Evolutionary conservation across 1,140 invertebrate species (phyloP).

Genomic region (Linepithema humile): DNA sequence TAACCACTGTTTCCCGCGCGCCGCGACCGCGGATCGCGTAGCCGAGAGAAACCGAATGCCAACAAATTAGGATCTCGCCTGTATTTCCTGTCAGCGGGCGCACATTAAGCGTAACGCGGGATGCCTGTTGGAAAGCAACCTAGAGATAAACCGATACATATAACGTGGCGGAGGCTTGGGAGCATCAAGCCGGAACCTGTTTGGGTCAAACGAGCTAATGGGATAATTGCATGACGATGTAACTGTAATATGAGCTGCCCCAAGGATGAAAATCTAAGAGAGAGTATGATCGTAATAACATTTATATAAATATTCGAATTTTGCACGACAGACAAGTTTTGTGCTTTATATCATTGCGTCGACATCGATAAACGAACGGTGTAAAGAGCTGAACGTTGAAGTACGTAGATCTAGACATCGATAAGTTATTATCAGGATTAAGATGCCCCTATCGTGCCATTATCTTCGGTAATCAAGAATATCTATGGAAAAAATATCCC

Average conservation of each 20-base stretch:
- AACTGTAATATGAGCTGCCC: neutral
- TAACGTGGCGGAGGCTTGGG: constrained; percentile 17
- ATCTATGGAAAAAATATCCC: neutral
- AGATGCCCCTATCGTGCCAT: neutral
- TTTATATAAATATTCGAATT: neutral
- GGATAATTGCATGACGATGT: constrained; percentile 45
- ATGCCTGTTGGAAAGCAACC: neutral
- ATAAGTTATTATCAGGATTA: neutral
- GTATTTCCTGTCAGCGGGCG: constrained; percentile 30
- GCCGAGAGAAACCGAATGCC: constrained; percentile 1
- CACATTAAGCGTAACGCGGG: constrained; percentile 10
- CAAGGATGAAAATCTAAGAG: neutral
- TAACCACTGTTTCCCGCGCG: constrained; percentile 53
- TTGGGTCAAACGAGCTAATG: constrained; percentile 34
- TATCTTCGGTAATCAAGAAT: constrained; percentile 31
- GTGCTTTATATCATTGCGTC: neutral
- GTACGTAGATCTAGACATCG: neutral
- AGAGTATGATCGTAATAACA: neutral
- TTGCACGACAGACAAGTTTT: neutral
- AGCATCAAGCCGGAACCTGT: constrained; percentile 31
- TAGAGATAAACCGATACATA: constrained; percentile 2
- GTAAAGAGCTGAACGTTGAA: neutral
- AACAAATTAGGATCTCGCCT: constrained; percentile 51
- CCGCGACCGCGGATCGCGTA: neutral
- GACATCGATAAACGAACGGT: neutral